phyloP scores from a whole-genome alignment of 2,888 invertebrate genomes.

The Polydrusus pterygomalis region DNA sequence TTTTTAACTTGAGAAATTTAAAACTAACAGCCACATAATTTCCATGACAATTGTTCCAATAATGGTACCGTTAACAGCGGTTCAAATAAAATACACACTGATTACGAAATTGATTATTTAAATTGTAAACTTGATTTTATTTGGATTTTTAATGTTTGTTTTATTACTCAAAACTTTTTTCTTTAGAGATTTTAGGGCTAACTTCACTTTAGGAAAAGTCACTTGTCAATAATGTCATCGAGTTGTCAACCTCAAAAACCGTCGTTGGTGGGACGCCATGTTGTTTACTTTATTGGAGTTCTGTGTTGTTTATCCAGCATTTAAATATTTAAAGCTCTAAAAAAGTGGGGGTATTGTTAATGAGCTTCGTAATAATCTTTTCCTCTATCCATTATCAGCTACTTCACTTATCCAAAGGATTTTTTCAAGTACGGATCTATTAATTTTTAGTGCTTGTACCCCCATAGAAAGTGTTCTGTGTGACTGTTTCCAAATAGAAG shows the following conservation, averaged over 20 bases:
- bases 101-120: too few species aligned
- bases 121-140: not conserved
- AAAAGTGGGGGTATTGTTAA: constrained; percentile 42
- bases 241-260: constrained; percentile 29
- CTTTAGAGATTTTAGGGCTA: not conserved
- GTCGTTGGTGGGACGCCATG: constrained; percentile 41
- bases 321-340: constrained; percentile 52
- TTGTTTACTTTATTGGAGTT: too few species aligned
- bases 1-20: too few species aligned
- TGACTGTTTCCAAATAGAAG: not conserved
- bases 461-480: constrained; percentile 7
- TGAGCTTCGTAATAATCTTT: constrained; percentile 45
- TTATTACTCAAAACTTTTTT: not conserved
- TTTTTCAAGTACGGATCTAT: constrained; percentile 34
- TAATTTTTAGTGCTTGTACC: constrained; percentile 24
- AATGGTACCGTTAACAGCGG: too few species aligned
- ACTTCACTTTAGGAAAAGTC: not conserved
- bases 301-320: constrained; percentile 53
- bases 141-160: too few species aligned
- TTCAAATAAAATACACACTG: too few species aligned
- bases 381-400: constrained; percentile 34
- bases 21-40: too few species aligned
- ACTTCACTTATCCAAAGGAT: constrained; percentile 39
- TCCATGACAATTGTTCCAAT: too few species aligned
- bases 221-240: constrained; percentile 1